A percentile compares a stretch with the other conserved stretches of the same genome.
Evolutionary conservation across 2,888 invertebrate genomes (phyloP).

Genomic region (Ceraclea dissimilis): DNA sequence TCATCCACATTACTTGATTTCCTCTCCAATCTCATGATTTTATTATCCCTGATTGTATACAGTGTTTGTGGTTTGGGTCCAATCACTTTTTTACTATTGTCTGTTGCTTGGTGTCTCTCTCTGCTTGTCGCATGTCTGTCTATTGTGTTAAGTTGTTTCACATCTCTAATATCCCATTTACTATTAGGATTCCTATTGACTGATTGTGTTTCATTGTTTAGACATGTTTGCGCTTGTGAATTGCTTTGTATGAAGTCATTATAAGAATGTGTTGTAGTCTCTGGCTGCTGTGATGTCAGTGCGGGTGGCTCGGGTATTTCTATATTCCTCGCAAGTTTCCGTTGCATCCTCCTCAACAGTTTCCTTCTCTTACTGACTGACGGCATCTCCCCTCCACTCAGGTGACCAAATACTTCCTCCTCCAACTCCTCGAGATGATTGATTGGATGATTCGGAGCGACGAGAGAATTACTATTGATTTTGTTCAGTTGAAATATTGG

Average conservation of each 20-base stretch:
- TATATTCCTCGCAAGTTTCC: constrained; percentile 30
- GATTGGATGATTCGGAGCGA: constrained; percentile 45
- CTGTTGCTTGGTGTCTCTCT: background rate
- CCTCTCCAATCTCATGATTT: constrained; percentile 41
- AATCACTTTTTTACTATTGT: constrained; percentile 2
- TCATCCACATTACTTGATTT: constrained; percentile 12
- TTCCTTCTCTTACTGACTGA: constrained; percentile 42
- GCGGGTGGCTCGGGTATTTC: constrained; percentile 13
- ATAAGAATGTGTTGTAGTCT: constrained; percentile 21
- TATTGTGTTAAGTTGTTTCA: constrained; percentile 5
- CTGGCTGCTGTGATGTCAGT: background rate
- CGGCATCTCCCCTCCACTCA: constrained; percentile 36
- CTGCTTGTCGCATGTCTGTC: too few species aligned
- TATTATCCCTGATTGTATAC: constrained; percentile 47
- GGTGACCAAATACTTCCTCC: constrained; percentile 41
- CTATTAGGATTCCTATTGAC: constrained; percentile 21
- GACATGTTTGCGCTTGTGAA: background rate
- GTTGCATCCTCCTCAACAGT: constrained; percentile 40
- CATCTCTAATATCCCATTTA: constrained; percentile 41
- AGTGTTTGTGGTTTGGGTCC: constrained; percentile 33
- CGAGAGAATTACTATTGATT: background rate
- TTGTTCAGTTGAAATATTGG: constrained; percentile 13
- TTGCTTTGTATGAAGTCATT: constrained; percentile 19
- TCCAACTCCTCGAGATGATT: constrained; percentile 46
- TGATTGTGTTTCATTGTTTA: background rate